Percentiles rank a stretch among this genome's conserved stretches.
phyloP scores from a whole-genome alignment of 2,888 invertebrate species.

The Drosophila histrio region DNA sequence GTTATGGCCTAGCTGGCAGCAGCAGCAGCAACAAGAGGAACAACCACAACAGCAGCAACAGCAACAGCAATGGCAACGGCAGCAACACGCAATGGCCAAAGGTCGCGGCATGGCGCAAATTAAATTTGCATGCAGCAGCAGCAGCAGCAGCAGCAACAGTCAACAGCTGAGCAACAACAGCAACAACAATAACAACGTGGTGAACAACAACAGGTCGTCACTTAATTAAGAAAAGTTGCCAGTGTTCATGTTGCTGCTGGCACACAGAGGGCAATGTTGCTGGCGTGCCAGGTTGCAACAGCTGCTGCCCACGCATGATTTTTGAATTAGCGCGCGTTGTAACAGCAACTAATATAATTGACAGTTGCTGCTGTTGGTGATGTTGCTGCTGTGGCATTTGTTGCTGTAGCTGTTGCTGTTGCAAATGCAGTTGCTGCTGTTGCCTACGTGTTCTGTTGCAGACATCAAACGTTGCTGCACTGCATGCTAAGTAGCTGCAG shows the following conservation, averaged over 20 bases:
- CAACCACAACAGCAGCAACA: constrained; percentile 24
- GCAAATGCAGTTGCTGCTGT: constrained; percentile 38
- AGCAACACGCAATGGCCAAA: constrained; percentile 60
- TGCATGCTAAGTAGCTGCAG: constrained; percentile 71
- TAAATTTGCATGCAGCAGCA: constrained; percentile 75
- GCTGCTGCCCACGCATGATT: constrained; percentile 82
- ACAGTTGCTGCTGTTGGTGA: constrained; percentile 61
- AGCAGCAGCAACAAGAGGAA: constrained; percentile 12
- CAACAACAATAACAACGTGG: constrained; percentile 29
- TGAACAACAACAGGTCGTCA: constrained; percentile 65
- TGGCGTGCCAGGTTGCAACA: constrained; percentile 46
- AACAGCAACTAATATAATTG: constrained; percentile 75
- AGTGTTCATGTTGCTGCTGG: constrained; percentile 57
- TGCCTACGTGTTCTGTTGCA: constrained; percentile 75
- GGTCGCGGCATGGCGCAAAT: constrained; percentile 63
- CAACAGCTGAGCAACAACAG: constrained; percentile 23
- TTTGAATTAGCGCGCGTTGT: constrained; percentile 81
- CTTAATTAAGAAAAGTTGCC: constrained; percentile 72
- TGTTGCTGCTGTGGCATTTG: constrained; percentile 26
- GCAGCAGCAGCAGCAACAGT: constrained; percentile 44
- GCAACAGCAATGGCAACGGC: constrained; percentile 12
- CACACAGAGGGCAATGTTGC: constrained; percentile 53
- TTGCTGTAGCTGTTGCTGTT: constrained; percentile 19
- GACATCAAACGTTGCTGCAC: constrained; percentile 60
- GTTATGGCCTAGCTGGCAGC: constrained; percentile 49